These are phyloP conservation scores for Polydrusus cervinus DNA, from an alignment of 2,888 invertebrate genomes.

Conservation along the genomic window DNA sequence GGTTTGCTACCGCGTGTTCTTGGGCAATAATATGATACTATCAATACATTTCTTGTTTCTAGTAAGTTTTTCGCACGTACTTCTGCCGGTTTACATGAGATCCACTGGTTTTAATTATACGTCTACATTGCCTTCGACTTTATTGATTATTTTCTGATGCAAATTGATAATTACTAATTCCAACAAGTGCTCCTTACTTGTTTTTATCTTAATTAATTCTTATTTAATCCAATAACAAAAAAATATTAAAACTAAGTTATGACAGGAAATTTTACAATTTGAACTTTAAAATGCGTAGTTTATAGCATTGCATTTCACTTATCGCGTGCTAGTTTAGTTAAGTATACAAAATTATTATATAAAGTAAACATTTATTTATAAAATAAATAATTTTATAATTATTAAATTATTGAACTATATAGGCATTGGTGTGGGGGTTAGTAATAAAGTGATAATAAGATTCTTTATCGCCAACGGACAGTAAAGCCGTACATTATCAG, in stretches of 20 bases:
- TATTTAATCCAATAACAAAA: not conserved
- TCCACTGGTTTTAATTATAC: constrained; percentile 21
- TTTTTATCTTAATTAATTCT: constrained; percentile 7
- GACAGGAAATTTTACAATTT: not conserved
- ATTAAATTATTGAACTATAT: not conserved
- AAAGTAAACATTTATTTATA: not conserved
- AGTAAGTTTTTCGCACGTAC: constrained; percentile 45
- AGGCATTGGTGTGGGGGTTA: not conserved
- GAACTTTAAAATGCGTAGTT: constrained; percentile 9
- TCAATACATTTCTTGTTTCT: constrained; percentile 48
- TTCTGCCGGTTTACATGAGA: constrained; percentile 16
- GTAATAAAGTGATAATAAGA: not conserved
- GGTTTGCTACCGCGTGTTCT: constrained; percentile 46
- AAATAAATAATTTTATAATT: constrained; percentile 6
- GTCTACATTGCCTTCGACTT: not conserved
- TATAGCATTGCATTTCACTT: constrained; percentile 21
- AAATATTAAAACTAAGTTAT: not conserved
- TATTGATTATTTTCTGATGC: constrained; percentile 9
- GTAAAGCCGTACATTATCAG: too few species aligned
- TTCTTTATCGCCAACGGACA: too few species aligned
- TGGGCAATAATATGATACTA: constrained; percentile 45
- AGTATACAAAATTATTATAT: constrained; percentile 7
- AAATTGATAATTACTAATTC: constrained; percentile 9
- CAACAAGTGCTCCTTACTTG: not conserved
- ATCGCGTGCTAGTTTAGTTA: not conserved